A percentile compares a stretch with the other conserved stretches of the same genome.
phyloP scores from a whole-genome alignment of 2,113 vertebrate species.

The Cheirogaleus medius region DNA sequence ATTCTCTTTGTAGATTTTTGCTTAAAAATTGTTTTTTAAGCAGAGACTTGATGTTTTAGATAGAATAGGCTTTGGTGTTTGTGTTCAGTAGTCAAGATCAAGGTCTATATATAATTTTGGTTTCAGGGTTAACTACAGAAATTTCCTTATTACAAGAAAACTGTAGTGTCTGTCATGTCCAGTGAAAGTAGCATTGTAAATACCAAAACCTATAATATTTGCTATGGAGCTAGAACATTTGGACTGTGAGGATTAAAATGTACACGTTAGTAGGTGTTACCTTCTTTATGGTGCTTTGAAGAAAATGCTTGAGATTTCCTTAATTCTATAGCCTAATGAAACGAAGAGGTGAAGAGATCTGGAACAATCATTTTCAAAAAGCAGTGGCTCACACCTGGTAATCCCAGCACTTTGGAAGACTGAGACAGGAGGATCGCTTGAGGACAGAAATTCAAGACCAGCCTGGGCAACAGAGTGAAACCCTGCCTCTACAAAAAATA shows the following conservation, averaged over 20 bases:
- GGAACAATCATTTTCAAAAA: neutral
- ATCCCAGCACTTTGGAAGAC: too few relatives aligned
- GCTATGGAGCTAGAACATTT: neutral
- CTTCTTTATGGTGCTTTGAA: conserved; percentile 5
- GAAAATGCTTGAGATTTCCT: neutral
- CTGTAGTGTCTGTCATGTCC: neutral
- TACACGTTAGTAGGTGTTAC: neutral
- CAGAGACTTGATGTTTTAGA: neutral
- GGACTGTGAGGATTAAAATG: neutral
- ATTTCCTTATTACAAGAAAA: neutral
- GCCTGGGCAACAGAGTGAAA: too few relatives aligned
- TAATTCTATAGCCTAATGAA: neutral
- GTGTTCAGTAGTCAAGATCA: neutral
- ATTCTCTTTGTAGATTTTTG: neutral
- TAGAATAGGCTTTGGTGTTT: neutral
- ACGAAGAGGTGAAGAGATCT: neutral
- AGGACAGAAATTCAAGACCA: too few relatives aligned
- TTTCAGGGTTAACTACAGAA: neutral
- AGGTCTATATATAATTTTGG: neutral
- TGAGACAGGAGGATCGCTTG: too few relatives aligned
- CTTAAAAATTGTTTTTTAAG: neutral
- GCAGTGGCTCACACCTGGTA: neutral
- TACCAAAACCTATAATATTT: neutral
- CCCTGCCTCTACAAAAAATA: too few relatives aligned
- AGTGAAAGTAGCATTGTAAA: neutral